phyloP scores from a whole-genome alignment of 2,888 invertebrate genomes.

The Calameuta filiformis region DNA sequence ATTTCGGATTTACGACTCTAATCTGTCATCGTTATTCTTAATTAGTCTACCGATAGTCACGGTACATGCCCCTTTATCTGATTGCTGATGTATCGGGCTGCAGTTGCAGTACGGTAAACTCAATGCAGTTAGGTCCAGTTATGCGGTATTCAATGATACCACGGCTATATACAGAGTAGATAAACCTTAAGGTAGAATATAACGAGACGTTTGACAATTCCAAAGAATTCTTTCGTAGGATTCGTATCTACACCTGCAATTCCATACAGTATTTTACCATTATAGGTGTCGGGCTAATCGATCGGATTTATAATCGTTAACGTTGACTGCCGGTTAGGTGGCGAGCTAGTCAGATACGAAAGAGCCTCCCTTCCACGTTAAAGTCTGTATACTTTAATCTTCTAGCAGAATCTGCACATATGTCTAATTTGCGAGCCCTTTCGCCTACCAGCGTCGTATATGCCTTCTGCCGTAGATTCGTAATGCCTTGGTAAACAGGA shows the following conservation, averaged over 20 bases:
- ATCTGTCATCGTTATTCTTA: not conserved
- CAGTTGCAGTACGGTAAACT: not conserved
- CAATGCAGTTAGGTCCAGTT: not conserved
- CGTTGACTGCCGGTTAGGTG: not conserved
- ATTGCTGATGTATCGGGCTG: not conserved
- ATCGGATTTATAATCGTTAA: not conserved
- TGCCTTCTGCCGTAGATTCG: not conserved
- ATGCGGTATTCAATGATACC: not conserved
- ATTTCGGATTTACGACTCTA: not conserved
- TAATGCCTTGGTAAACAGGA: not conserved
- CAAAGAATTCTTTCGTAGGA: not conserved
- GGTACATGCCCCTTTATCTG: not conserved
- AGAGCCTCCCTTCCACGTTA: not conserved
- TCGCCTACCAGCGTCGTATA: not conserved
- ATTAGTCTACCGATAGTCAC: not conserved
- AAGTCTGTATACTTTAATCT: not conserved
- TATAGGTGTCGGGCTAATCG: not conserved
- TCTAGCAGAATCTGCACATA: not conserved
- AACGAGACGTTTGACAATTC: not conserved
- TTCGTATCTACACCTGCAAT: not conserved
- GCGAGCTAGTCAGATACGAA: not conserved
- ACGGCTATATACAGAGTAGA: not conserved
- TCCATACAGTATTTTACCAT: not conserved
- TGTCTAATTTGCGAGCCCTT: not conserved
- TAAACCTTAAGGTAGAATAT: not conserved